Base-by-base conservation (phyloP, 2,888 invertebrate species). In the Nasonovia ribisnigri region DNA sequence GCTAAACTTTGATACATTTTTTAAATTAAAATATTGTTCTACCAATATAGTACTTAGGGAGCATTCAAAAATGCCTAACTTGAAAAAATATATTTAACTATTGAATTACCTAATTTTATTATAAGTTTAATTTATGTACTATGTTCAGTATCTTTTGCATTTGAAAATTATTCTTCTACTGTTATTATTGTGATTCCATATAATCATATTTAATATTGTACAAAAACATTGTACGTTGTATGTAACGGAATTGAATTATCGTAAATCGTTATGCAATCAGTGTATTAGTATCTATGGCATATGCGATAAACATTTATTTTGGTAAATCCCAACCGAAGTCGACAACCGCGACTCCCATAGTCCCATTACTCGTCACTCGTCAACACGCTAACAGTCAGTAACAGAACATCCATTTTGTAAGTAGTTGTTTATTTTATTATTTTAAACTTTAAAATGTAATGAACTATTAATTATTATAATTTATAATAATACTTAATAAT, bases 221-320 rank as follows among this genome's bases (percentile, higher is more conserved):
- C 60, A 13, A 67, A 67, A 67, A 67, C 13, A n/a, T 67, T 60
- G 60, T 29, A 10, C 2, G 60, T 60, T 60, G 60, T 60, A 60
- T 60, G 60, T 60, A 60, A 60, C 10, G 29, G 26, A 60, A 60
- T 60, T 60, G 60, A 60, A 67, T 67, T 67, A 67, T 67, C n/a
- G 67, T 67, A n/a, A 67, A 67, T 67, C n/a, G 67, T 67, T 67
- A 67, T 67, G 67, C n/a, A n/a, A n/a, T 67, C 67, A 67, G 67
- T 67, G n/a, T 67, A 67, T 67, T 67, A 67, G n/a, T 67, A 67
- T 67, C 67, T n/a, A 67, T 67, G 67, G 67, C n/a, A 67, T 43
- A 86, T 29, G 24, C 26, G 86, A 67, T 67, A 67, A 67, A 67
- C 67, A 67, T 67, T 67, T 67, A n/a, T 67, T 67, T 67, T 13